Percentiles rank a stretch among this genome's conserved stretches.
Conservation (phyloP, 2,113 vertebrate genomes). For the Dipodomys spectabilis region DNA sequence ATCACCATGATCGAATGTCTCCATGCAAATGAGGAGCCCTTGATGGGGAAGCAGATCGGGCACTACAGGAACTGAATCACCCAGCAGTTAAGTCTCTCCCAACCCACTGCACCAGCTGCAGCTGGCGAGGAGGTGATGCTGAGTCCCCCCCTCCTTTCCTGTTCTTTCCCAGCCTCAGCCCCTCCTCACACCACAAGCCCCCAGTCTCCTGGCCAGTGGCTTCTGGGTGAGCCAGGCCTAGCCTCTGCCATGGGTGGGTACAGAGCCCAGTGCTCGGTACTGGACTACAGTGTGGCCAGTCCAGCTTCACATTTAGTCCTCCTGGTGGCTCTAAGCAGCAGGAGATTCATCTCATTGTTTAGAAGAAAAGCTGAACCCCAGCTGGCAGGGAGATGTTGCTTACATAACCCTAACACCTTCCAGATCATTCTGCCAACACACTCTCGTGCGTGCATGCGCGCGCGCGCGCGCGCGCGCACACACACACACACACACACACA, state of each 20-base stretch:
- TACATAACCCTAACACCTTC: background rate
- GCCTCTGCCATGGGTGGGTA: background rate
- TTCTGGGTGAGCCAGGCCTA: background rate
- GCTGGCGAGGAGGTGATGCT: background rate
- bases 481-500: no score
- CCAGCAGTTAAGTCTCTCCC: background rate
- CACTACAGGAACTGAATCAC: slow-evolving; percentile 24
- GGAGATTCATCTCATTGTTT: background rate
- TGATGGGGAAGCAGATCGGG: background rate
- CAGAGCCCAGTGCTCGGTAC: background rate
- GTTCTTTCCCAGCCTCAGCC: background rate
- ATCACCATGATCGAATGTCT: slow-evolving; percentile 24
- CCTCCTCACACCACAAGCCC: background rate
- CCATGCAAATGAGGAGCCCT: slow-evolving; percentile 48
- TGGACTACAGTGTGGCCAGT: background rate
- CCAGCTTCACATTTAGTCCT: background rate
- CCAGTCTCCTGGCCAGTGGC: background rate
- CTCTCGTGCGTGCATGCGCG: no score
- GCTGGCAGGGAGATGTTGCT: background rate
- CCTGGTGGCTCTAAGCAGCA: background rate
- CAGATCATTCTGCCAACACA: background rate
- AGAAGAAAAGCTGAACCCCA: background rate
- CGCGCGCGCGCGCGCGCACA: no score
- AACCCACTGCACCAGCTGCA: background rate
- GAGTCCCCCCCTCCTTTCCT: background rate